Evolutionary conservation across 2,888 invertebrate genomes (phyloP).

Genomic region (Eristalinus aeneus): DNA sequence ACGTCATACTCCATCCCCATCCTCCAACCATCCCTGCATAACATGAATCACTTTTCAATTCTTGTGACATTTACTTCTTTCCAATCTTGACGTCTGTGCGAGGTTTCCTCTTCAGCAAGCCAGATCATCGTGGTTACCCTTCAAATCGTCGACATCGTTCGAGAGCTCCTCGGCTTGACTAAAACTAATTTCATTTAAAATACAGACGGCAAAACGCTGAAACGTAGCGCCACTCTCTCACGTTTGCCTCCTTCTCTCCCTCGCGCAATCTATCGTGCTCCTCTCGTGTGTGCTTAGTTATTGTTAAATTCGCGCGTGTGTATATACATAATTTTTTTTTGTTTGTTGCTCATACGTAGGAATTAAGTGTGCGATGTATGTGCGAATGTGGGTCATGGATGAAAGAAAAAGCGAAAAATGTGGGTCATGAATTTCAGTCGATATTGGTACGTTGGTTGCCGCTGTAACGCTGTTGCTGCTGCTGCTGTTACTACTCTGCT

Average conservation of each 20-base stretch:
- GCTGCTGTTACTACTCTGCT: constrained; percentile 7
- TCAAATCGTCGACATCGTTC: neutral
- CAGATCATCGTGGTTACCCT: neutral
- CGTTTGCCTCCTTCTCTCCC: neutral
- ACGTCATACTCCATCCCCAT: neutral
- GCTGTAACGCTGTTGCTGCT: constrained; percentile 17
- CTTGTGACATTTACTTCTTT: neutral
- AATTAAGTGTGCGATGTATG: constrained; percentile 53
- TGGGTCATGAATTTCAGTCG: constrained; percentile 71
- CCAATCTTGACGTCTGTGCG: neutral
- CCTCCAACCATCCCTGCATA: neutral
- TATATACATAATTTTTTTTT: constrained; percentile 3
- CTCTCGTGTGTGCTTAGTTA: constrained; percentile 39
- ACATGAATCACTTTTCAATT: neutral
- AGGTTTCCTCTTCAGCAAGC: neutral
- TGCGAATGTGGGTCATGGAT: constrained; percentile 69
- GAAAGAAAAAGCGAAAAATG: constrained; percentile 71
- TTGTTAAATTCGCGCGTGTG: constrained; percentile 39
- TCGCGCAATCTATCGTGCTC: neutral
- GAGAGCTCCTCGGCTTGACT: neutral
- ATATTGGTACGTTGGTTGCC: constrained; percentile 43
- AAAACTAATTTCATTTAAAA: neutral
- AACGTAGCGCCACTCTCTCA: constrained; percentile 23
- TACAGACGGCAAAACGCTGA: neutral
- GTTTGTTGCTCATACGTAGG: constrained; percentile 44